Conservation (phyloP, 2,888 invertebrate genomes). For the Suillia variegata region DNA sequence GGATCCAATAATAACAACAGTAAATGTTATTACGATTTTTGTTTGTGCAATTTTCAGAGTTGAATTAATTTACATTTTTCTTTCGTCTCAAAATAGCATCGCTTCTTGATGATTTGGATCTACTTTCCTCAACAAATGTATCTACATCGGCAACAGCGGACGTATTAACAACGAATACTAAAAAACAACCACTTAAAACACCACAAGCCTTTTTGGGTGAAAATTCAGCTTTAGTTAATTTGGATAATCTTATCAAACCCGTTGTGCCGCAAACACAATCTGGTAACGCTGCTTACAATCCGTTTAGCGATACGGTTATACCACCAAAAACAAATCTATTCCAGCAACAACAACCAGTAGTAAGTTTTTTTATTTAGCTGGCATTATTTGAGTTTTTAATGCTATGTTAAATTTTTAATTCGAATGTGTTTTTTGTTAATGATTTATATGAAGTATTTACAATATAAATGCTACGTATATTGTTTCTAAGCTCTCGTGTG, state of each 20-base stretch:
- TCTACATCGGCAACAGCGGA: constrained; percentile 37
- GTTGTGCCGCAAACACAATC: constrained; percentile 54
- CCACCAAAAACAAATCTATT: constrained; percentile 66
- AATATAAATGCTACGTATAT: no score
- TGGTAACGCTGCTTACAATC: constrained; percentile 58
- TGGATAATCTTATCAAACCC: constrained; percentile 90
- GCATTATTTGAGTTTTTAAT: no score
- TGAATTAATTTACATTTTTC: constrained; percentile 6
- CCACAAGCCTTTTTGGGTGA: constrained; percentile 96
- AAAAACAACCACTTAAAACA: constrained; percentile 70
- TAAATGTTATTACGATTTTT: constrained; percentile 30
- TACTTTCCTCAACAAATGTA: constrained; percentile 44
- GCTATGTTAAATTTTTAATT: no score
- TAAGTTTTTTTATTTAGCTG: no score
- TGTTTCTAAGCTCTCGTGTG: no score
- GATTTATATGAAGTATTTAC: no score
- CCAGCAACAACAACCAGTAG: constrained; percentile 63
- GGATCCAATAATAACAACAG: constrained; percentile 59
- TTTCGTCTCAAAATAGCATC: constrained; percentile 42
- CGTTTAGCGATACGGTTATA: constrained; percentile 59
- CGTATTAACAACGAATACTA: constrained; percentile 47
- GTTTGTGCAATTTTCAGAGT: no score
- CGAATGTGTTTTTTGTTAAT: no score
- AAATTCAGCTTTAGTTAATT: constrained; percentile 94
- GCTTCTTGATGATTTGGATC: constrained; percentile 60